These are phyloP conservation scores for Odontamblyopus lacepedii DNA, from an alignment of 2,797 vertebrate species.

Conservation along the genomic window DNA sequence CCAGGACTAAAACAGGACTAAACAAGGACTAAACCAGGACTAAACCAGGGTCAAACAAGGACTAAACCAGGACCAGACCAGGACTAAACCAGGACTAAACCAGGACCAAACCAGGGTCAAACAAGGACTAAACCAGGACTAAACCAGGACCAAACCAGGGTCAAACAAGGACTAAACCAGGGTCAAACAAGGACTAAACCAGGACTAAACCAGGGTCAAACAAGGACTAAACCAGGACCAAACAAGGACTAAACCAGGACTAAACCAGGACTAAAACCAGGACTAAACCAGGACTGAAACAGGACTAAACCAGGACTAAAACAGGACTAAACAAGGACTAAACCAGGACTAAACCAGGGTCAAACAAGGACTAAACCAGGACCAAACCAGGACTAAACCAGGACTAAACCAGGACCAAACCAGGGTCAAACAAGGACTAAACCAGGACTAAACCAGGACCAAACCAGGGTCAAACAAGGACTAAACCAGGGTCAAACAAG, in stretches of 20 bases:
- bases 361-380: too few relatives aligned
- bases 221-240: not conserved
- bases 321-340: not conserved
- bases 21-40: not conserved
- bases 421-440: too few relatives aligned
- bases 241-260: not conserved
- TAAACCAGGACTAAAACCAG: not conserved
- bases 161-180: too few relatives aligned
- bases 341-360: not conserved
- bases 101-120: not conserved
- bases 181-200: too few relatives aligned
- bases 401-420: not conserved
- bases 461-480: too few relatives aligned
- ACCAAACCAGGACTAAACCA: not conserved
- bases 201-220: not conserved
- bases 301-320: not conserved
- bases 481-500: not conserved
- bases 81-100: constrained; percentile 5
- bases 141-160: not conserved
- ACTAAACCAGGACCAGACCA: not conserved
- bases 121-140: not conserved
- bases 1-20: not conserved
- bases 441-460: not conserved
- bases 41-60: too few relatives aligned
- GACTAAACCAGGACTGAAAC: not conserved